Evolutionary conservation across 2,797 vertebrate genomes (phyloP).

Genomic region (Sebastes alutus): DNA sequence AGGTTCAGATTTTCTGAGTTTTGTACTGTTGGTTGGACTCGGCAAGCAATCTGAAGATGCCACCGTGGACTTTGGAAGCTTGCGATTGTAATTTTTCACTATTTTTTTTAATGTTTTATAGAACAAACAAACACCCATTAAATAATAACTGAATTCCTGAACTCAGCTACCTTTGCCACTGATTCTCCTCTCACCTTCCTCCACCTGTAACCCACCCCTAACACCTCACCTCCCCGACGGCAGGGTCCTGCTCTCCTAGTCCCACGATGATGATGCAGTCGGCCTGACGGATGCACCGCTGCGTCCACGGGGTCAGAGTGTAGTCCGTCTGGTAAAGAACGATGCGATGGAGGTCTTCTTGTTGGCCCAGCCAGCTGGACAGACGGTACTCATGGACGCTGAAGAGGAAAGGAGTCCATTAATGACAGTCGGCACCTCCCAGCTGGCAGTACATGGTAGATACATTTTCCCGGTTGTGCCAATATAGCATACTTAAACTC

Average conservation of each 20-base stretch:
- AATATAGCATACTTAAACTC: conserved; percentile 27
- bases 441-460: conserved; percentile 23
- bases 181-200: not conserved
- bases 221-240: conserved; percentile 83
- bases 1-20: not conserved
- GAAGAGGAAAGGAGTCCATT: conserved; percentile 39
- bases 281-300: conserved; percentile 94
- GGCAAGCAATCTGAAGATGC: not conserved
- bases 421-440: conserved; percentile 6
- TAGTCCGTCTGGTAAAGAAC: conserved; percentile 94
- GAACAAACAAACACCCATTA: not conserved
- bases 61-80: not conserved
- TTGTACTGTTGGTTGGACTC: not conserved
- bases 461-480: conserved; percentile 13
- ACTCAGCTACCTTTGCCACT: not conserved
- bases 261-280: conserved; percentile 96
- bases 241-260: conserved; percentile 92
- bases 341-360: conserved; percentile 95
- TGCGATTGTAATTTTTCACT: not conserved
- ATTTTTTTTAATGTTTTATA: not conserved
- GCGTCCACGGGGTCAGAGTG: conserved; percentile 94
- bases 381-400: conserved; percentile 94
- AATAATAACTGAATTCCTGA: not conserved
- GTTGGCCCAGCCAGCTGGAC: conserved; percentile 96
- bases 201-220: not conserved